Evolutionary conservation across 37 sponge, comb jelly and placozoan species (phyloP), one percentile per base, ranked within the genome.

Genomic region (Mnemiopsis leidyi): DNA sequence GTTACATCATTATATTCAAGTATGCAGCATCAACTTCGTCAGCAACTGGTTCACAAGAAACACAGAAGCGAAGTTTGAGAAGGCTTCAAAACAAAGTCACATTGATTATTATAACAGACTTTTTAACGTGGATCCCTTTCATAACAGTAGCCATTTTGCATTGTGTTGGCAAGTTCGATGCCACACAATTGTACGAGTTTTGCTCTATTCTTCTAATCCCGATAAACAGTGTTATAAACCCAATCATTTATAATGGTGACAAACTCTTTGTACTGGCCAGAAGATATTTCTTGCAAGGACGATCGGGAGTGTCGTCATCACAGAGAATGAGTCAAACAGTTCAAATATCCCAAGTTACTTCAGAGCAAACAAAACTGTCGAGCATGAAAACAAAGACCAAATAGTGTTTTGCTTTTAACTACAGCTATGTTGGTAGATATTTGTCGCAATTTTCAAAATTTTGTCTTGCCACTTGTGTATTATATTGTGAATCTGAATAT

Each of bases 151-250:
- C 36, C 23, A 7, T 85, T n/a, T 61, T 85, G 16, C 90, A 85
- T 39, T 39, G 38, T 2, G 5, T 1, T 38, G 1, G 23, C 25
- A 0, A 16, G 23, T 39, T 85, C 3, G 90, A 85, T 85, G 90
- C 90, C 2, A 85, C 90, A n/a, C 26, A 1, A 35, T 85, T 26
- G 0, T 85, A 85, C 36, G 48, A 85, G 36, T 38, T 85, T n/a
- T 85, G 90, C 23, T 85, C 90, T 0, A 40, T 85, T 18, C 40
- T 85, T 28, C 61, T 85, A 7, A 85, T 85, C 24, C 90, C 90
- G 16, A 85, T 85, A 18, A 85, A 85, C 30, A 85, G 90, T 30
- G 82, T 82, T 82, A 82, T 82, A 20, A 82, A 82, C 36, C 82
- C 82, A 5, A 36, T 82, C 3, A 82, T 82, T 7, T 82, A 82